These are phyloP conservation scores for Drosophila kepulauana DNA, from an alignment of 1,140 invertebrate species.

Conservation along the genomic window DNA sequence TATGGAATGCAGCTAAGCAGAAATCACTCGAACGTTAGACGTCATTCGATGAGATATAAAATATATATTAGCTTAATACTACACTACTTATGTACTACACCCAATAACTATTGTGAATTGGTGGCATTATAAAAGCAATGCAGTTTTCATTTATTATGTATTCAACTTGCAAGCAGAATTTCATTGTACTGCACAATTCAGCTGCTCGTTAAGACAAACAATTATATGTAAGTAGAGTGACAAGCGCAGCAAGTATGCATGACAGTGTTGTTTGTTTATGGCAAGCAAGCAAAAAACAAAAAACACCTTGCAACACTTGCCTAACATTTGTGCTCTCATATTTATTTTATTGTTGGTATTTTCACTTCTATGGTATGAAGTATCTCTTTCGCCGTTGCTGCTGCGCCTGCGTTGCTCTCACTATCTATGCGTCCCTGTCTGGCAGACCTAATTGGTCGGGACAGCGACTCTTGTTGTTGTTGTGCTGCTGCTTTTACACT, in stretches of 20 bases:
- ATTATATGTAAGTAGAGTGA: background rate
- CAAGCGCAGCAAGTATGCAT: conserved; percentile 19
- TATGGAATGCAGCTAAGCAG: conserved; percentile 6
- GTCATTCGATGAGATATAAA: background rate
- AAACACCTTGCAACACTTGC: conserved; percentile 77
- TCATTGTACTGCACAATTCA: conserved; percentile 5
- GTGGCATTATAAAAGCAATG: too few species aligned
- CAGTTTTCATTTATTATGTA: background rate
- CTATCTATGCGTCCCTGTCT: conserved; percentile 24
- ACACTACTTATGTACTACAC: background rate
- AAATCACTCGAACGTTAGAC: conserved; percentile 4
- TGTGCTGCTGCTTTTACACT: conserved; percentile 54
- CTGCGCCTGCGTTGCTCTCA: conserved; percentile 48
- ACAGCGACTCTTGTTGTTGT: conserved; percentile 32
- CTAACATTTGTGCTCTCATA: conserved; percentile 53
- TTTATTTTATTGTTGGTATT: conserved; percentile 38
- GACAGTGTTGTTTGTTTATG: conserved; percentile 48
- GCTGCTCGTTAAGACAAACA: conserved; percentile 36
- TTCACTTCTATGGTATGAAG: conserved; percentile 11
- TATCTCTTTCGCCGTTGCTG: conserved; percentile 34
- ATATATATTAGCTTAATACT: background rate
- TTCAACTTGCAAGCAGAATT: background rate
- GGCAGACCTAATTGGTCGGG: conserved; percentile 49
- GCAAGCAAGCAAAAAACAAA: conserved; percentile 29
- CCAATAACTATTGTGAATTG: too few species aligned